Evolutionary conservation across 2,888 invertebrate species (phyloP).

Genomic region (Oasisia sp.): DNA sequence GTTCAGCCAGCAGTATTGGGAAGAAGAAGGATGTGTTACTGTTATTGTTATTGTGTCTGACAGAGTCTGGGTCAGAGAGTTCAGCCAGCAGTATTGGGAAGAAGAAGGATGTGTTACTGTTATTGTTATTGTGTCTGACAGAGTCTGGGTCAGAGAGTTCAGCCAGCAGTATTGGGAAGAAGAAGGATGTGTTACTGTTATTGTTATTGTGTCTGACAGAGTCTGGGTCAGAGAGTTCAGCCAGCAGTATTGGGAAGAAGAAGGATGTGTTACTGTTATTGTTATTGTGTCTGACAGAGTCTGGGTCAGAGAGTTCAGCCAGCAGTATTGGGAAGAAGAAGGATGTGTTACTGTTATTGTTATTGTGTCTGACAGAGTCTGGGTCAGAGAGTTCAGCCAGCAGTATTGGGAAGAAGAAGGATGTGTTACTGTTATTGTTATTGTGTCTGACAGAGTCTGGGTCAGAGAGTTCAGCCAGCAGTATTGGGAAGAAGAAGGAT

Average conservation of each 20-base stretch:
- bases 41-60: neutral
- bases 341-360: no score
- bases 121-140: neutral
- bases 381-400: constrained; percentile 25
- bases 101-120: no score
- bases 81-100: constrained; percentile 26
- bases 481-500: constrained; percentile 27
- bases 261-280: no score
- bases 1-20: constrained; percentile 23
- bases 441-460: constrained; percentile 21
- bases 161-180: constrained; percentile 25
- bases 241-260: constrained; percentile 26
- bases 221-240: constrained; percentile 26
- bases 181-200: no score
- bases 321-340: constrained; percentile 26
- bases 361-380: constrained; percentile 21
- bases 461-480: constrained; percentile 26
- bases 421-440: no score
- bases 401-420: constrained; percentile 26
- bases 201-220: constrained; percentile 20
- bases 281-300: constrained; percentile 21
- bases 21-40: constrained; percentile 30
- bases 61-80: constrained; percentile 28
- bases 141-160: constrained; percentile 28
- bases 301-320: constrained; percentile 25